Evolutionary conservation across 2,888 invertebrate species (phyloP), one percentile per base, ranked within the genome.

Genomic region (Eupithecia inturbata): DNA sequence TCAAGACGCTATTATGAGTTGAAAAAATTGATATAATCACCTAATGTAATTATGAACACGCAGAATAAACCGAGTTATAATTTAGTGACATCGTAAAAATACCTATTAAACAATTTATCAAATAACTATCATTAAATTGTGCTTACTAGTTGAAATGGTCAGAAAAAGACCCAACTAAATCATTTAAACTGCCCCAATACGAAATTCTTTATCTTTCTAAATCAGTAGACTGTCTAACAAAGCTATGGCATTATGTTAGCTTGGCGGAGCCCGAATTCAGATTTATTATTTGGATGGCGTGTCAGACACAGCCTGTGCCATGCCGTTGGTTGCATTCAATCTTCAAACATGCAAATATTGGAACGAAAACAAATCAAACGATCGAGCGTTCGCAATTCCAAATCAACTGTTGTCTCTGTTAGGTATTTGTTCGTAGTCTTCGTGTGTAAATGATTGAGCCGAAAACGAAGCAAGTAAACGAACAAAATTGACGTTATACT

Each of bases 271-370:
- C 33, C 57, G 49, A 76, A 73, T 28, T 67, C 73, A 67, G 67
- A 74, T 73, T 75, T 72, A 49, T 72, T 73, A 74, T 73, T 76
- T 70, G 73, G 74, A 75, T 73, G 77, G 80, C 76, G 82, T 87
- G 82, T 82, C 85, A 84, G 83, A 82, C 82, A 80, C 84, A 79
- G 81, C 75, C 78, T 75, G 80, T 79, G 80, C 79, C 71, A 74
- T 70, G 62, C 63, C 63, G 63, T n/a, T 64, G 80, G 63, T n/a
- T 64, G 80, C 79, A 74, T 72, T 70, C 74, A 73, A 71, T 75
- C 78, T 78, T 60, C 41, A 67, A 72, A 45, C 70, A 57, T 68
- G 57, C 73, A 71, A 79, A 79, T 74, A 71, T 79, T 78, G 75
- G 76, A 66, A 6, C 22, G 66, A 41, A 64, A 67, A 76, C 70